Percentiles rank a stretch among this genome's conserved stretches.
These are phyloP conservation scores for Anser brachyrhynchus DNA, from an alignment of 2,113 vertebrate species.

Conservation along the genomic window DNA sequence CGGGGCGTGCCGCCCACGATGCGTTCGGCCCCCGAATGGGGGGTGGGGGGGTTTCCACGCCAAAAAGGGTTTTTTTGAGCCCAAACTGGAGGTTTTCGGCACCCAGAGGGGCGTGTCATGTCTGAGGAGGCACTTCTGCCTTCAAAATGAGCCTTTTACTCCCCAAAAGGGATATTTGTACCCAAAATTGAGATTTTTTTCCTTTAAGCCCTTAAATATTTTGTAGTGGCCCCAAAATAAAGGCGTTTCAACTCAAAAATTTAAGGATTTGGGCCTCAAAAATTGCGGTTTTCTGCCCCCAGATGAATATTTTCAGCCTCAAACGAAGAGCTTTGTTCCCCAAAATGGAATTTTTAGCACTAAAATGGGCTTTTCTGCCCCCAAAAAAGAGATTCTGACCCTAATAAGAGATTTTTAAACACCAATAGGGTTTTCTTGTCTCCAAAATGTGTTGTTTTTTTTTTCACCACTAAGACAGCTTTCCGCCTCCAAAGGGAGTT, in stretches of 20 bases:
- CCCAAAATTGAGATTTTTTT: fast-evolving
- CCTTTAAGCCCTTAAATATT: fast-evolving
- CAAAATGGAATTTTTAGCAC: background rate
- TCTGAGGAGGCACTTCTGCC: fast-evolving
- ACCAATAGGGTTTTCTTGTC: fast-evolving
- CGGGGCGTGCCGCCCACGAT: fast-evolving
- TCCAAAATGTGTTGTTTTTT: fast-evolving
- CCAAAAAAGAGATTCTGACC: fast-evolving
- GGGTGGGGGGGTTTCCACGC: fast-evolving
- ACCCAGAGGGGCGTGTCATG: fast-evolving
- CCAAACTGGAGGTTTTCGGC: fast-evolving
- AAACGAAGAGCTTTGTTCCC: fast-evolving
- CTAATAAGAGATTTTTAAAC: background rate
- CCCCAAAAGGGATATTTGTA: fast-evolving
- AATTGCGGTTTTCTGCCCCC: fast-evolving
- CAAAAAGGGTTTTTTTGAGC: fast-evolving
- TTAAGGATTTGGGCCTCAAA: fast-evolving
- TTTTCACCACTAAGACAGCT: fast-evolving
- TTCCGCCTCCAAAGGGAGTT: fast-evolving
- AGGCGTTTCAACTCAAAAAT: fast-evolving
- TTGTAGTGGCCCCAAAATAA: fast-evolving
- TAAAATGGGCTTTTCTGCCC: fast-evolving
- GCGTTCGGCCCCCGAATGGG: fast-evolving
- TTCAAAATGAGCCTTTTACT: fast-evolving
- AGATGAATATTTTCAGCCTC: fast-evolving